These are phyloP conservation scores for Pan troglodytes DNA, from an alignment of 2,113 vertebrate genomes.

Conservation along the genomic window NHGRI_mPanTro3-v2.1_pri NC_086015.1:58257001-58257500, in stretches of 20 bases:
- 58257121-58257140: not conserved
- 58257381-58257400: not conserved
- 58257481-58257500: not conserved
- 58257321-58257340: not conserved
- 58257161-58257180: not conserved
- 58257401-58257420: not conserved
- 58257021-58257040: not conserved
- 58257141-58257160: not conserved
- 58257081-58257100: not conserved
- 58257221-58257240: not conserved
- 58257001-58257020: not conserved
- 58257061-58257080: not conserved
- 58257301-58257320: not conserved
- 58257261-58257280: not conserved
- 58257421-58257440: not conserved
- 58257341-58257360: not conserved
- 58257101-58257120: not conserved
- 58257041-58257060: not conserved
- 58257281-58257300: constrained; percentile 26
- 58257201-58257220: not conserved
- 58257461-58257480: constrained; percentile 19
- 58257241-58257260: not conserved
- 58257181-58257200: not conserved
- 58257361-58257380: not conserved
- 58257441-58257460: not conserved